These are phyloP conservation scores for Melanotus villosus DNA, from an alignment of 2,888 invertebrate genomes.

Conservation along the genomic window DNA sequence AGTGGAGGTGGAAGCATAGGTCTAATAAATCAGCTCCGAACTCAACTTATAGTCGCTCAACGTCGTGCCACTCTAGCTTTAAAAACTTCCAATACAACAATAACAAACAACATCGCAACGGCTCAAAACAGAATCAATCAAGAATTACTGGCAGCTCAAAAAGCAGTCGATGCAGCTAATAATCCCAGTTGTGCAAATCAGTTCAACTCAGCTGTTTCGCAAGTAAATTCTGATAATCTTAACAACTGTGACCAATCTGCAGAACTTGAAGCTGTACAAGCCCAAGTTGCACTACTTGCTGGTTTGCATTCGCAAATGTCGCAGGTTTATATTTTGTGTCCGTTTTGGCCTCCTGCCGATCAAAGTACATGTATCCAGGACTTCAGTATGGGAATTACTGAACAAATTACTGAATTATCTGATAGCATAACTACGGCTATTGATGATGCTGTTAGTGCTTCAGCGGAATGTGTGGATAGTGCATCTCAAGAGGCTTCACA, in stretches of 20 bases:
- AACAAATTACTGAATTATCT: not conserved
- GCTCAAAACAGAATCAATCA: constrained; percentile 13
- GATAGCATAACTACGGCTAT: not conserved
- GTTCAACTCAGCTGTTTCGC: not conserved
- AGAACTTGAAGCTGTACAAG: not conserved
- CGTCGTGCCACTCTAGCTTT: not conserved
- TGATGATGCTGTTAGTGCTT: not conserved
- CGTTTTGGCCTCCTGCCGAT: constrained; percentile 11
- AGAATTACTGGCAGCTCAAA: not conserved
- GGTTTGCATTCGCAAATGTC: not conserved
- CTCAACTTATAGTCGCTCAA: not conserved
- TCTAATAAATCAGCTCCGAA: not conserved
- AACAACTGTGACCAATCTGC: constrained; percentile 17
- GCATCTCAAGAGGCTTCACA: not conserved
- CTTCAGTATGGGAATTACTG: not conserved
- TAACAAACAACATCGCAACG: constrained; percentile 10
- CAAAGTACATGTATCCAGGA: constrained; percentile 6
- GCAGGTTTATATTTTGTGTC: constrained; percentile 1
- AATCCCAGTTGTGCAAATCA: not conserved
- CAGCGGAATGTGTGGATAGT: not conserved
- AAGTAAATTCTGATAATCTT: not conserved
- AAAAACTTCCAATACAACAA: constrained; percentile 17
- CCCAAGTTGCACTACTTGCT: not conserved
- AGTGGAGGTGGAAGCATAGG: not conserved
- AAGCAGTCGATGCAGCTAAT: not conserved